Evolutionary conservation across 23 tunicate genomes (phyloP), one percentile per base, ranked within the genome.

Genomic region (Clavelina lepadiformis): DNA sequence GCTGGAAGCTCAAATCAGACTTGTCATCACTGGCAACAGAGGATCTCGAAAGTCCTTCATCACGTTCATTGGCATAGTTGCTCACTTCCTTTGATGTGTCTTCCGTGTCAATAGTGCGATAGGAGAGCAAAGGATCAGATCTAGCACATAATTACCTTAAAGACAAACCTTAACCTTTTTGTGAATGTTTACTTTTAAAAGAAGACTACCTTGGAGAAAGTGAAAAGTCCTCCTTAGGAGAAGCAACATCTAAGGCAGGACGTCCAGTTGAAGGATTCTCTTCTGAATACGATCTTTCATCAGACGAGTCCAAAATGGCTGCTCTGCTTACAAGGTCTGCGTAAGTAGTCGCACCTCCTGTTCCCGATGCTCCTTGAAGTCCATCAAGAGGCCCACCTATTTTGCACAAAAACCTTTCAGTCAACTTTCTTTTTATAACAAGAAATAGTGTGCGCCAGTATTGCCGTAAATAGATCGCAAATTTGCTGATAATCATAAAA

Each of bases 281-380:
- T 15, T 76, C 73, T 4, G 75, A 67, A 28, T 78, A 68, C 7
- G 75, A 57, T 49, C 75, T 22, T 33, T 78, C 84, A 24, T 55
- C 84, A 2, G 84, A 78, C 5, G 84, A 78, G 34, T 78, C 69
- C 5, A 67, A 6, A 5, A 67, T 68, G 3, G 84, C 84, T 3
- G 84, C 84, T 7, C 84, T 68, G 49, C 84, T 78, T 24, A 78
- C 76, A 15, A 78, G 68, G 33, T 78, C 84, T 2, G 84, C 84
- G 51, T 78, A 78, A 21, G 73, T 78, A 3, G 75, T 58, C 25
- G 75, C 64, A 7, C 60, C 60, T 21, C 76, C 84, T 19, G 61
- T 61, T 28, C 49, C 46, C 2, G 18, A 6, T 13, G 21, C 46
- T 22, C 51, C 51, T 19, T 63, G 64, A 21, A 78, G 23, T 0